Percentiles rank a stretch among this genome's conserved stretches.
Evolutionary conservation across 2,797 vertebrate species (phyloP).

Genomic region (Sebastes nivosus): DNA sequence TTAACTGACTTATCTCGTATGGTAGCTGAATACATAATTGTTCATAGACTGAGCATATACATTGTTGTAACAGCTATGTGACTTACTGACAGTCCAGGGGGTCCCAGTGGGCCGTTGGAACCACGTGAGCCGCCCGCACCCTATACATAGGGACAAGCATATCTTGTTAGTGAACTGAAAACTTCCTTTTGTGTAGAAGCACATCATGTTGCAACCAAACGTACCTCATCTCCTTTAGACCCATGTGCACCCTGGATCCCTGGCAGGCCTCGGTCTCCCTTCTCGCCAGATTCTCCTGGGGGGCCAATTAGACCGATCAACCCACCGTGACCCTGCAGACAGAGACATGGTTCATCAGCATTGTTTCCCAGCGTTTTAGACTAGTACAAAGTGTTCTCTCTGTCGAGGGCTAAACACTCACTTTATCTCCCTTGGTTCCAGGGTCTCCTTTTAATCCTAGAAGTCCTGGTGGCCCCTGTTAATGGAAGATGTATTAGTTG

Average conservation of each 20-base stretch:
- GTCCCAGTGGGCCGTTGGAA: conserved; percentile 86
- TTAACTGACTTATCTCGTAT: neutral
- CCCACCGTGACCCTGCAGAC: conserved; percentile 89
- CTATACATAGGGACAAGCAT: conserved; percentile 69
- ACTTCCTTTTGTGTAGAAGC: neutral
- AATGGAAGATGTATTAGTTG: conserved; percentile 21
- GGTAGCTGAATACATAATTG: neutral
- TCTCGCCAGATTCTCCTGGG: conserved; percentile 92
- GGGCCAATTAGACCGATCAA: conserved; percentile 91
- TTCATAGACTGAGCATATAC: neutral
- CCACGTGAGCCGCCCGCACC: conserved; percentile 82
- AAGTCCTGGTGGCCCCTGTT: conserved; percentile 90
- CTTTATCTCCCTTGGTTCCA: conserved; percentile 92
- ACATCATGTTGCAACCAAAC: conserved; percentile 20
- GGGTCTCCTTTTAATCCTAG: conserved; percentile 91
- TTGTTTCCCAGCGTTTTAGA: conserved; percentile 9
- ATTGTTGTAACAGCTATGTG: neutral
- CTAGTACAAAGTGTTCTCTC: neutral
- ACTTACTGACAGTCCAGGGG: conserved; percentile 88
- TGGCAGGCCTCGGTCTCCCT: conserved; percentile 91
- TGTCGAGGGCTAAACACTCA: conserved; percentile 61
- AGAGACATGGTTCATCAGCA: conserved; percentile 27
- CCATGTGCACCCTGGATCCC: conserved; percentile 87
- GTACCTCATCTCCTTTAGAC: conserved; percentile 88
- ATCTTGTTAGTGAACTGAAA: neutral